Evolutionary conservation across 1,140 invertebrate genomes (phyloP), one percentile per base, ranked within the genome.

Genomic region (Drosophila orosa): DNA sequence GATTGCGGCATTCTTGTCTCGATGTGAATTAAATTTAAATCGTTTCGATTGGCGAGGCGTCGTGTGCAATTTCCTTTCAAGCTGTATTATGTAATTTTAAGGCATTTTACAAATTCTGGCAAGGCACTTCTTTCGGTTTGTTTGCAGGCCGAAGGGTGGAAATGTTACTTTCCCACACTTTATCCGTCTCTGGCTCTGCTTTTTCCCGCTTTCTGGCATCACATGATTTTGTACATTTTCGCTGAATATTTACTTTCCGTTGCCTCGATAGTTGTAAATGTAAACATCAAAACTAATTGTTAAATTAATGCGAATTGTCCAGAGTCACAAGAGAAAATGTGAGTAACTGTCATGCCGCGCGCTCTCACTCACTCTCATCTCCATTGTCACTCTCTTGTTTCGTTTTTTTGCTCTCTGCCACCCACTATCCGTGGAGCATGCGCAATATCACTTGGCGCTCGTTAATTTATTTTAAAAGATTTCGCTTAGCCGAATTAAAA

Each of bases 241-340:
- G 24, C 37, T 57, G 15, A 50, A 17, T 31, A 35, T 33, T 48
- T 72, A 58, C 56, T 61, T 75, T 59, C 29, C 54, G 25, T 76
- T 73, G 37, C 55, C 25, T 24, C 45, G 37, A 29, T 47, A 9
- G 24, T 29, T 17, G 39, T 25, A 56, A 80, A 67, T 47, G 63
- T 56, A 83, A 86, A 74, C 74, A 78, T 60, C 78, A 80, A 71
- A 82, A 77, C 52, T 77, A 87, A 89, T 80, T 80, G 76, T 56
- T 79, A 73, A 87, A 83, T 86, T 86, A 83, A 87, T 76, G 72
- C 72, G 84, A 86, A 79, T 74, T 78, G 75, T 59, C 39, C 77
- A 58, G 77, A 78, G 76, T 65, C 76, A 89, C 50, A 78, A 69
- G 84, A 77, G 84, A 80, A 84, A 87, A 80, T 76, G 45, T 65